These are phyloP conservation scores for Nephrotoma guestfalica DNA, from an alignment of 2,888 invertebrate genomes.

Conservation along the genomic window DNA sequence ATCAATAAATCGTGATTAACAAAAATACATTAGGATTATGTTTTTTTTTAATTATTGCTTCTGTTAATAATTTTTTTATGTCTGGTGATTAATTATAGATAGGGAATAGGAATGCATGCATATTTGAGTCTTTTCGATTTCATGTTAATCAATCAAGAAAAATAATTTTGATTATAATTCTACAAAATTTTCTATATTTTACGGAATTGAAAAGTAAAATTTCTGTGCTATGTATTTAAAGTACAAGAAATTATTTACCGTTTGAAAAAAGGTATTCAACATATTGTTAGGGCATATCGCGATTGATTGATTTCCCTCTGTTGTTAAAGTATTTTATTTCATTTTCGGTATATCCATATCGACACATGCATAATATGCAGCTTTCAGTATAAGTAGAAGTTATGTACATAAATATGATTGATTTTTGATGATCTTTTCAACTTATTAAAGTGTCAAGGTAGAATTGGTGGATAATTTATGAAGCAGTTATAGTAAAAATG, in stretches of 20 bases:
- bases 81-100: not conserved
- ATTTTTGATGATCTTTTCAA: not conserved
- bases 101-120: not conserved
- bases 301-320: not conserved
- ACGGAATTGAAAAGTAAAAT: not conserved
- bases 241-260: not conserved
- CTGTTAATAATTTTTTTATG: not conserved
- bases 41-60: not conserved
- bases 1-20: not conserved
- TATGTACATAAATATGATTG: not conserved
- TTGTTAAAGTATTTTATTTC: not conserved
- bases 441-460: not conserved
- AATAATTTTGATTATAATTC: not conserved
- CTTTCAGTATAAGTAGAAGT: not conserved
- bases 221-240: not conserved
- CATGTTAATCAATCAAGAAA: not conserved
- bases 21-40: not conserved
- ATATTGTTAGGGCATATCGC: not conserved
- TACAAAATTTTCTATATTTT: not conserved
- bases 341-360: not conserved
- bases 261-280: not conserved
- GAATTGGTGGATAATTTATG: not conserved
- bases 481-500: not conserved
- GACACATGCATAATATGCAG: not conserved
- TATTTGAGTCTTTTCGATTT: not conserved